Percentiles rank a stretch among this genome's conserved stretches.
Conservation (phyloP, 2,797 vertebrate genomes). For the Cyprinodon diabolis region DNA sequence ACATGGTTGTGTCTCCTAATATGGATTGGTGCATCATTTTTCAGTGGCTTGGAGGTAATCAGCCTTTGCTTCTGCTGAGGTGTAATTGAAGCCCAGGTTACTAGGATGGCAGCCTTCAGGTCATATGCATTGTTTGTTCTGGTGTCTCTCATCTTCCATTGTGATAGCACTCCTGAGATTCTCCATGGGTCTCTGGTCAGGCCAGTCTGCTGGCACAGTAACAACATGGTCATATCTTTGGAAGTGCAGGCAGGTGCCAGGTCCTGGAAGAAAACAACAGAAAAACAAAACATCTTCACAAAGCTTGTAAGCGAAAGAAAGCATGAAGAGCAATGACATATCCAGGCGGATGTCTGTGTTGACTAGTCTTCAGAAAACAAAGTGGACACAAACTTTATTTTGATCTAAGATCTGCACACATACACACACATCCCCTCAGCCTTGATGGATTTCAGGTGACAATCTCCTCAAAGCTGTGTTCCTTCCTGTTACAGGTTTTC, state of each 20-base stretch:
- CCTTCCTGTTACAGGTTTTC: background rate
- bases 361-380: background rate
- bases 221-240: background rate
- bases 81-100: no score
- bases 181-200: background rate
- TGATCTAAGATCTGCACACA: background rate
- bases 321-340: background rate
- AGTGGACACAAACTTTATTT: background rate
- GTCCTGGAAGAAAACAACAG: background rate
- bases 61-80: no score
- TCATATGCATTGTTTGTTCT: no score
- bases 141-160: no score
- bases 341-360: background rate
- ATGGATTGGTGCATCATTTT: no score
- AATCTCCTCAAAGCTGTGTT: background rate
- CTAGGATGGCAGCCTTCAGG: no score
- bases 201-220: background rate
- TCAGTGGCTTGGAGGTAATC: no score
- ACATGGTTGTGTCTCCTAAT: no score
- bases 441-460: background rate
- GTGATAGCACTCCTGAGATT: background rate
- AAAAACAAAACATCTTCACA: background rate
- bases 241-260: background rate
- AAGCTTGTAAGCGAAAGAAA: background rate
- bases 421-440: no score